Base-by-base conservation (phyloP, 2,797 vertebrate genomes). In the Emydoidea blandingii region DNA sequence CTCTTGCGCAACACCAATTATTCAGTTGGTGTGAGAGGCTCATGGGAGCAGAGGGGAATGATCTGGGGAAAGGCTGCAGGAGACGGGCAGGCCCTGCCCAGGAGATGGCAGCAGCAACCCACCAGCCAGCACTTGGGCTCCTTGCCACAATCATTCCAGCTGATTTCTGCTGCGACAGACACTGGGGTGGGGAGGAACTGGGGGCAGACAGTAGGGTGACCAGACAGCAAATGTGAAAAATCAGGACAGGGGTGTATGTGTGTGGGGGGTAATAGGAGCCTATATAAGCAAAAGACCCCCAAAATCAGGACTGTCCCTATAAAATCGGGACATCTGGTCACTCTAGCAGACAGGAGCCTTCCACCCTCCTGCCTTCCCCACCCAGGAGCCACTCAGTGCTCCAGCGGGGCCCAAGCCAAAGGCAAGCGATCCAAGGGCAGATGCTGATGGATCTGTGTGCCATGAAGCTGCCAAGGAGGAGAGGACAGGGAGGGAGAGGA, bases 101-200 rank as follows among this genome's bases (percentile, higher is more conserved):
- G 90, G 79, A 98, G 98, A 86, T 94, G 98, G 98, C 98, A 98
- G 98, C 97, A 96, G 94, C 81, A 37, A 79, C 44, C 91, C 91
- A 23, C 47, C 16, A 1, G 52, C 68, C 11, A 11, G 90, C 80
- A 2, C 8, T 6, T 4, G 14, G 85, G 41, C 37, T 44, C n/a
- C 6, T 3, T 10, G 16, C 12, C 23, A 6, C 21, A 21, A 23
- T 11, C n/a, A 37, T 10, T 37, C 12, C 16, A 18, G 8, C 5
- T n/a, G 59, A 5, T 19, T 19, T 83, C 57, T 57, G 6, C 12
- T 23, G 31, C 21, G 2, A 65, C 44, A 65, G 29, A 65, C 15
- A 31, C 31, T 6, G 12, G 29, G 7, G 57, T 59, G 57, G 44
- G 49, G 82, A 83, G 3, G 54, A 41, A 44, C 25, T 37, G 34